Base-by-base conservation (phyloP, 1,140 invertebrate genomes). In the Nebria ingens region DNA sequence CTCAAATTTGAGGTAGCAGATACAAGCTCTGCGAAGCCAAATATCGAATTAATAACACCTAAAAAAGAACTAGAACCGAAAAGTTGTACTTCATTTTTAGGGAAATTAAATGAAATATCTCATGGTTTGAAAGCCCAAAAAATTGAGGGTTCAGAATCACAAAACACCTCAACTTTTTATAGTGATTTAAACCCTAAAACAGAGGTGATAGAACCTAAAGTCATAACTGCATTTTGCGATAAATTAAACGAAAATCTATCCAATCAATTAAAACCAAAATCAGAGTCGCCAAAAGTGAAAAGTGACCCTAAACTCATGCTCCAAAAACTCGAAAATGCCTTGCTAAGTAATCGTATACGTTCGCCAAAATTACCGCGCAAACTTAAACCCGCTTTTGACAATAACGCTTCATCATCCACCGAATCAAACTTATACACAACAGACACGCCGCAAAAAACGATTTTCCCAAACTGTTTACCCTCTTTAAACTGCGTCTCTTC, bases 251-350 rank as follows among this genome's bases (percentile, higher is more conserved):
- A 45, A 17, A 45, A 45, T 45, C 15, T 45, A 45, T 9, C 40
- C 3, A 9, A 45, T 9, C 9, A 17, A 6, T 45, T 45, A 45
- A 45, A 45, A 45, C 9, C 15, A 12, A n/a, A 6, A 9, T 34
- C 25, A 6, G 25, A 34, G n/a, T 12, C 6, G 3, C 22, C 29
- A 13, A 22, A 2, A 58, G 63, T 64, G 52, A 73, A 73, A 59
- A 74, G 70, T 15, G 70, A 73, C 59, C 71, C 78, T 1, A 77
- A 76, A 59, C 73, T 78, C 58, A 81, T 80, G 77, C 62, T 81
- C 0, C 77, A 78, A 56, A 81, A 80, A 61, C 62, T 81, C 1
- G 79, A 81, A 65, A 73, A 72, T 53, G 78, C 75, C 0, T 65
- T 80, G 54, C 69, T 73, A 20, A 76, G 74, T 60, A 74, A 78